Conservation (phyloP, 1,140 invertebrate species). For the Ostrea edulis region DNA sequence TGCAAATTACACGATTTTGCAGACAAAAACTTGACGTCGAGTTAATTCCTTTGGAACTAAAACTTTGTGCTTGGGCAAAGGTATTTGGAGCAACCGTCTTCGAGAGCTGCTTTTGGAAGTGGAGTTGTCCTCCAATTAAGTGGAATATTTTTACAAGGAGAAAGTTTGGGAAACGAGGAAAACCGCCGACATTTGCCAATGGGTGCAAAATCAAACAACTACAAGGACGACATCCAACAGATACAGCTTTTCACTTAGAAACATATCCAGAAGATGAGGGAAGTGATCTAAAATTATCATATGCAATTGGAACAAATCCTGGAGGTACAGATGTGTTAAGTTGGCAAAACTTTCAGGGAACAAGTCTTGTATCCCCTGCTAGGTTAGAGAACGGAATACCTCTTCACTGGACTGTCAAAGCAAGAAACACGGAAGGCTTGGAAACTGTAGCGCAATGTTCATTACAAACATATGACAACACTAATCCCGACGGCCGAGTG, state of each 20-base stretch:
- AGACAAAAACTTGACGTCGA: constrained; percentile 54
- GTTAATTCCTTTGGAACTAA: constrained; percentile 56
- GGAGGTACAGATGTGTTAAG: constrained; percentile 52
- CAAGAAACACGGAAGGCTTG: constrained; percentile 52
- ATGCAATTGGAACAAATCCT: constrained; percentile 50
- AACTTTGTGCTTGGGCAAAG: constrained; percentile 53
- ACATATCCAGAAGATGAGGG: constrained; percentile 49
- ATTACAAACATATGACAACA: constrained; percentile 56
- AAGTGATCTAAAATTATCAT: constrained; percentile 56
- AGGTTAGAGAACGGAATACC: constrained; percentile 48
- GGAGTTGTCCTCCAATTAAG: constrained; percentile 40
- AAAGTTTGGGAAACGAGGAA: constrained; percentile 38
- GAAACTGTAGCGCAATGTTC: constrained; percentile 38
- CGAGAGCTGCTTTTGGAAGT: constrained; percentile 58
- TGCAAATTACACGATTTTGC: no score
- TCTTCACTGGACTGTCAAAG: constrained; percentile 58
- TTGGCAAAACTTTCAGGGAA: constrained; percentile 52
- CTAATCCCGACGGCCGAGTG: constrained; percentile 57
- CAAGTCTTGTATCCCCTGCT: constrained; percentile 23
- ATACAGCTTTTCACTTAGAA: constrained; percentile 58
- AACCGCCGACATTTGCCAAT: constrained; percentile 49
- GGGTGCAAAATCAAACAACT: constrained; percentile 60
- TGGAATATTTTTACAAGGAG: constrained; percentile 54
- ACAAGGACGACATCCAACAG: constrained; percentile 42
- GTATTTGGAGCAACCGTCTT: constrained; percentile 49